Evolutionary conservation across 2,888 invertebrate genomes (phyloP).

Genomic region (Phaonia tiefii): DNA sequence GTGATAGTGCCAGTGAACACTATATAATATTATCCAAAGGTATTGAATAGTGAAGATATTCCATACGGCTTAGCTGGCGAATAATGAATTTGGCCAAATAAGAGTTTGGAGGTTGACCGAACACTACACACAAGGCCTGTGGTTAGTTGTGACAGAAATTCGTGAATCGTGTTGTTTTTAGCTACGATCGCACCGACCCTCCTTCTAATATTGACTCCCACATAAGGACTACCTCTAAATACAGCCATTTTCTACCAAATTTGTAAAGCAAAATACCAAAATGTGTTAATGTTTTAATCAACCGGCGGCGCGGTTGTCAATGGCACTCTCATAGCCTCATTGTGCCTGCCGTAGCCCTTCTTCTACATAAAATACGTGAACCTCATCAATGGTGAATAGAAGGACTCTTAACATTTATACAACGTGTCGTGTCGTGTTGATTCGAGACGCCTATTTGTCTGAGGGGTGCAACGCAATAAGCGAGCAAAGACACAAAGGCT

Average conservation of each 20-base stretch:
- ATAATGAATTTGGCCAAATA: too few relatives aligned
- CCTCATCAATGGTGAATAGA: conserved; percentile 2
- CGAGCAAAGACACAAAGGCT: neutral
- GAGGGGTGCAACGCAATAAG: conserved; percentile 36
- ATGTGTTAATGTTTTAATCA: conserved; percentile 58
- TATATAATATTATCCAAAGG: neutral
- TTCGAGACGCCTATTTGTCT: conserved; percentile 45
- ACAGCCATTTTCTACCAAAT: neutral
- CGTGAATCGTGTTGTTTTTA: too few relatives aligned
- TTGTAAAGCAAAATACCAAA: conserved; percentile 26
- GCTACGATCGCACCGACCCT: too few relatives aligned
- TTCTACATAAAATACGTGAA: neutral
- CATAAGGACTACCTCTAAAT: too few relatives aligned
- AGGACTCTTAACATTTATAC: conserved; percentile 6
- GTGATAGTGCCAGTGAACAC: conserved; percentile 4
- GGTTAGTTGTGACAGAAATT: too few relatives aligned
- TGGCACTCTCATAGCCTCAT: neutral
- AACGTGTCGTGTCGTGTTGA: conserved; percentile 32
- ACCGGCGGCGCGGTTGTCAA: conserved; percentile 28
- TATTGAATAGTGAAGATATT: too few relatives aligned
- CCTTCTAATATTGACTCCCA: too few relatives aligned
- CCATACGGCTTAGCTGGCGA: too few relatives aligned
- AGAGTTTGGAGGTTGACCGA: too few relatives aligned
- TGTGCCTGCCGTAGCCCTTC: neutral
- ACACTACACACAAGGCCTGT: too few relatives aligned